phyloP scores from a whole-genome alignment of 2,797 vertebrate genomes.

The Microctenopoma stevenorrisi region DNA sequence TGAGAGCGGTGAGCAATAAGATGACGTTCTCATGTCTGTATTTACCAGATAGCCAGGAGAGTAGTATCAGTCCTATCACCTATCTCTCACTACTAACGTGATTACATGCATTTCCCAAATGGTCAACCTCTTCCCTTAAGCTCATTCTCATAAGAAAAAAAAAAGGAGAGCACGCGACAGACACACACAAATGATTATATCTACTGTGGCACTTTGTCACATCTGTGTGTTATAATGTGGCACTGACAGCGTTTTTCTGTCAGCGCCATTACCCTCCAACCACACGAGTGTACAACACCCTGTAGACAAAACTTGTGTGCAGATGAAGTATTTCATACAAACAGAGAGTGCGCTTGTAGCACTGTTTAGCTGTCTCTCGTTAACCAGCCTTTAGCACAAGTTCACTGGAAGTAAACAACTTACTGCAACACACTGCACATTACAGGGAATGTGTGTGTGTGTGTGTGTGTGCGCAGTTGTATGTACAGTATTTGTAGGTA shows the following conservation, averaged over 20 bases:
- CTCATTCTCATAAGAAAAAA: background rate
- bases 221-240: slow-evolving; percentile 40
- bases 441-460: background rate
- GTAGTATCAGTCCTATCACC: background rate
- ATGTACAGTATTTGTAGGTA: background rate
- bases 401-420: slow-evolving; percentile 15
- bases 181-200: slow-evolving; percentile 26
- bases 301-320: slow-evolving; percentile 4
- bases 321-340: background rate
- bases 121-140: background rate
- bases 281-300: slow-evolving; percentile 49
- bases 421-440: background rate
- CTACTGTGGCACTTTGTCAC: slow-evolving; percentile 40
- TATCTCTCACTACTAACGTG: background rate
- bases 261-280: slow-evolving; percentile 19
- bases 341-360: background rate
- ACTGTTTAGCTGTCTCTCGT: slow-evolving; percentile 13
- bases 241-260: slow-evolving; percentile 40
- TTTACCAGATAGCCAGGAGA: background rate
- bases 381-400: slow-evolving; percentile 1
- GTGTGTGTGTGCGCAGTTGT: background rate
- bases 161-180: background rate
- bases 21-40: background rate
- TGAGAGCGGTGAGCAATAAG: background rate
- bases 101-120: background rate